Base-by-base conservation (phyloP, 2,797 vertebrate genomes). In the Astyanax mexicanus region DNA sequence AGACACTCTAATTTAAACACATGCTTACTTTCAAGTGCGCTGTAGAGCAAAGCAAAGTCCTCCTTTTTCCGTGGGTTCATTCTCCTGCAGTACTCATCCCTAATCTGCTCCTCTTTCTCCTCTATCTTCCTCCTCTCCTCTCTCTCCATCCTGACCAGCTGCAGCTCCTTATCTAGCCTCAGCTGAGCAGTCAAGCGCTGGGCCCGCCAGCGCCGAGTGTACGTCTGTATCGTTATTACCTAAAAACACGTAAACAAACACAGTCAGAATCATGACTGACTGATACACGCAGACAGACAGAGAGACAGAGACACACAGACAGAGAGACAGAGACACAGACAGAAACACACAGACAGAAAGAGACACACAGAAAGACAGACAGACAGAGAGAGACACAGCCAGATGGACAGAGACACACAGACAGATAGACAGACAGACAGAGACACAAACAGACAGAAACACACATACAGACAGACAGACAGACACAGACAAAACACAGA, bases 31-130 rank as follows among this genome's bases (percentile, higher is more conserved):
- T 97, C 92, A 58, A 99, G 85, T n/a, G 94, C 94, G 71, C 92
- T 91, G 89, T 93, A 97, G 47, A 96, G 91, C 72, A 98, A 90
- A 52, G 94, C 92, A 84, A 99, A 96, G 84, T 99, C 97, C 80
- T 95, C 93, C 69, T 84, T 93, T 61, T 82, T 94, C 89, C 90
- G 89, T 0, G 97, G 97, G 82, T 96, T 92, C 88, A 91, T 85
- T 88, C 93, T 93, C 81, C 93, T 89, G 0, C 88, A 66, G 12
- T 90, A 90, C 6, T 95, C 94, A 27, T 82, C 84, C 67, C 77
- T 87, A 58, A 94, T 52, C 82, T 89, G 89, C 76, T 93, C 90
- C 82, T 95, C 91, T 83, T 92, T 96, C 79, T 96, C 95, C 75
- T 81, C 77, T 81, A 25, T 86, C 77, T 88, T 93, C 81, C 9